Evolutionary conservation across 2,113 vertebrate species (phyloP).

Genomic region (Peucedramus taeniatus): DNA sequence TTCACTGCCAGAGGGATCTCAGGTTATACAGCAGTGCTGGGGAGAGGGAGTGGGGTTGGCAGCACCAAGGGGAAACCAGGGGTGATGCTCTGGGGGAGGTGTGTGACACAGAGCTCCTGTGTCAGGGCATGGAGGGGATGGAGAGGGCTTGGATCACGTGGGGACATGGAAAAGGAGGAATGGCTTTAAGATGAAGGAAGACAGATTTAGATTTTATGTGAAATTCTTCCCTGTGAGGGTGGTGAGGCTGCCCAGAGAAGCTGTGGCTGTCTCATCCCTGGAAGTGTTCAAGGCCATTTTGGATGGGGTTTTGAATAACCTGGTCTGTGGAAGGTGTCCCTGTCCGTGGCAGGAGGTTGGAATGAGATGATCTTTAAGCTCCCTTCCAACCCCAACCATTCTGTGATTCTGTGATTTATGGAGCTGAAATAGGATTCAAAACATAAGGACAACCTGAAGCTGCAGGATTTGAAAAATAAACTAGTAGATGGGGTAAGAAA

Average conservation of each 20-base stretch:
- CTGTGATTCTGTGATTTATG: neutral
- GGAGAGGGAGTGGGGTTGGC: neutral
- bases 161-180: neutral
- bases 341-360: neutral
- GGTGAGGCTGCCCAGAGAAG: neutral
- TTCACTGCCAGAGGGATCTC: neutral
- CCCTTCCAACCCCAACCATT: neutral
- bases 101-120: neutral
- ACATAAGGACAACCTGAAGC: neutral
- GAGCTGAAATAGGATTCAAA: neutral
- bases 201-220: neutral
- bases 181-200: neutral
- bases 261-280: neutral
- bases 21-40: accelerated
- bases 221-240: neutral
- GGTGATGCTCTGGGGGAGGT: neutral
- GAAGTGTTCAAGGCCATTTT: neutral
- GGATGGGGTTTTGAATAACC: neutral
- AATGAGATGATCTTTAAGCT: neutral
- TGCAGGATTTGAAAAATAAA: neutral
- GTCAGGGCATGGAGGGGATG: neutral
- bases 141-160: accelerated
- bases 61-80: neutral
- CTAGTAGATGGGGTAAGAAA: neutral
- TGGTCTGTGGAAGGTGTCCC: neutral